These are phyloP conservation scores for Scaptomyza parva DNA, from an alignment of 2,888 invertebrate genomes.

Conservation along the genomic window DNA sequence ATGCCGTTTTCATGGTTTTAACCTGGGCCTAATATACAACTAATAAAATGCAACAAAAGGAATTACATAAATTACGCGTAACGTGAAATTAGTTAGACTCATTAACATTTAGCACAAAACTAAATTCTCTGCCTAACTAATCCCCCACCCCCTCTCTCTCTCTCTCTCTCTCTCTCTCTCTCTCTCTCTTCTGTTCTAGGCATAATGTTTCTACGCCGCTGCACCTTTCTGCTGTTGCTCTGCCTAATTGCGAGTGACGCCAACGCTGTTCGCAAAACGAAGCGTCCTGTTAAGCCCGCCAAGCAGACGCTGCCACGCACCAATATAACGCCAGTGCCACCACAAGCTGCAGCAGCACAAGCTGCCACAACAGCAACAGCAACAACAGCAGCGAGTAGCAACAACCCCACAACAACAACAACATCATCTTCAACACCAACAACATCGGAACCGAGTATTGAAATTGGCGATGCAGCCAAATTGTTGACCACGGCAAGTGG, in stretches of 20 bases:
- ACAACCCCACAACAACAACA: conserved; percentile 37
- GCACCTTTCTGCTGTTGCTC: conserved; percentile 80
- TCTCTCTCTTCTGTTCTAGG: conserved; percentile 35
- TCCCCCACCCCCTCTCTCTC: not conserved
- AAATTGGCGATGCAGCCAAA: conserved; percentile 41
- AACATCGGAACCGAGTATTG: conserved; percentile 50
- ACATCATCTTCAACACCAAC: not conserved
- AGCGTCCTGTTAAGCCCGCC: conserved; percentile 82
- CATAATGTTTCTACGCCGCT: conserved; percentile 83
- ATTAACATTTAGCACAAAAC: conserved; percentile 62
- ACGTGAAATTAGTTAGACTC: conserved; percentile 66
- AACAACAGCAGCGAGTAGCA: conserved; percentile 29
- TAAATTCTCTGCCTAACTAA: too few relatives aligned
- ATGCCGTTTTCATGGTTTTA: conserved; percentile 63
- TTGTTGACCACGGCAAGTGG: conserved; percentile 33
- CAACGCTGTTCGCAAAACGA: conserved; percentile 83
- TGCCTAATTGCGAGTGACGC: conserved; percentile 82
- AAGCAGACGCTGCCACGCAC: conserved; percentile 84
- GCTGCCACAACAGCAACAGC: conserved; percentile 42
- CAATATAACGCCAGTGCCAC: conserved; percentile 83
- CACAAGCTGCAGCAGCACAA: conserved; percentile 76
- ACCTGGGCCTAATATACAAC: conserved; percentile 46
- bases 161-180: not conserved
- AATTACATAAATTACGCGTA: conserved; percentile 77
- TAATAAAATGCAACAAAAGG: conserved; percentile 66